A percentile compares a stretch with the other conserved stretches of the same genome.
phyloP scores from a whole-genome alignment of 2,797 vertebrate genomes.

The Characodon lateralis region DNA sequence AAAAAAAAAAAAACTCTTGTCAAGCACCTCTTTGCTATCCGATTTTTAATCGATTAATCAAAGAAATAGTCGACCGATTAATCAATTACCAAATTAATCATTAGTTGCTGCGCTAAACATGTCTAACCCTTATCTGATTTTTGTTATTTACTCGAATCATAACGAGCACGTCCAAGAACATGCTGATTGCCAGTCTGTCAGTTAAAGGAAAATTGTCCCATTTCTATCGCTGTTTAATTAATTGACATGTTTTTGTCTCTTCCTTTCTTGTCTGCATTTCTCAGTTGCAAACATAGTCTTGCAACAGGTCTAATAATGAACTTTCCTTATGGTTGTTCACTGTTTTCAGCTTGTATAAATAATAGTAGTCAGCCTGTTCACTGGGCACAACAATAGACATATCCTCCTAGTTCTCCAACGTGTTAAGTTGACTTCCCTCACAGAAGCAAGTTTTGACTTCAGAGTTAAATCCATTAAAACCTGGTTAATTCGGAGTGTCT shows the following conservation, averaged over 20 bases:
- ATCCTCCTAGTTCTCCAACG: background rate
- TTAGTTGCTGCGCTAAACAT: background rate
- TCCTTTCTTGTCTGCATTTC: background rate
- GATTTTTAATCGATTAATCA: no score
- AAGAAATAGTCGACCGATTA: no score
- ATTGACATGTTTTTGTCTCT: background rate
- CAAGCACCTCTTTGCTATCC: no score
- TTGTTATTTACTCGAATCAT: background rate
- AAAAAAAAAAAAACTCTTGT: no score
- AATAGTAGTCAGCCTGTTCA: background rate
- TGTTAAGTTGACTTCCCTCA: background rate
- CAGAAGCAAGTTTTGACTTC: background rate
- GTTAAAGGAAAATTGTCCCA: background rate
- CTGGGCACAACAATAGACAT: background rate
- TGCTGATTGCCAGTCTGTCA: background rate
- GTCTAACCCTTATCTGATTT: background rate
- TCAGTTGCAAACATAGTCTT: background rate
- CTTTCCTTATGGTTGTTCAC: background rate
- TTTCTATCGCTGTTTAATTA: background rate
- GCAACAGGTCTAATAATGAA: background rate
- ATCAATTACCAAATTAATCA: no score
- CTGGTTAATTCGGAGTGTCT: background rate
- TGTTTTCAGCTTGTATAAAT: background rate
- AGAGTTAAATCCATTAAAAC: background rate
- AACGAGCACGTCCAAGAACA: background rate